These are phyloP conservation scores for Eristalis pertinax DNA, from an alignment of 2,888 invertebrate species.

Conservation along the genomic window DNA sequence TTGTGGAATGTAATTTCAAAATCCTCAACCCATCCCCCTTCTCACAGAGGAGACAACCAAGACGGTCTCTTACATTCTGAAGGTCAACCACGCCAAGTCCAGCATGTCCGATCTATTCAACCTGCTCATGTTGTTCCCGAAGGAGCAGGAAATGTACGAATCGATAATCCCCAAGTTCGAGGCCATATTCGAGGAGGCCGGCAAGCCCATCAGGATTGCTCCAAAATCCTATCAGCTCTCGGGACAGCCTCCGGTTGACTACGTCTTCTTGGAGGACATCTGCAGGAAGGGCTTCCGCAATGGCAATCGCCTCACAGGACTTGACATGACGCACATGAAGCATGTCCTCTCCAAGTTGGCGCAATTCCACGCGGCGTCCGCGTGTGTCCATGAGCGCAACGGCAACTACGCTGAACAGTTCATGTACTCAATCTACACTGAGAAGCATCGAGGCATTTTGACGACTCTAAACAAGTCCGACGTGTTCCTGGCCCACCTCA, in stretches of 20 bases:
- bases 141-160: constrained; percentile 78
- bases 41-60: constrained; percentile 74
- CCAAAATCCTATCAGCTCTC: constrained; percentile 77
- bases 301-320: constrained; percentile 76
- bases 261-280: constrained; percentile 78
- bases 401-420: constrained; percentile 78
- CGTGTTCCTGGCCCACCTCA: constrained; percentile 76
- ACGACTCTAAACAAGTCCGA: constrained; percentile 76
- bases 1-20: neutral
- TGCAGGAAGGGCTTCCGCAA: constrained; percentile 76
- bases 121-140: constrained; percentile 75
- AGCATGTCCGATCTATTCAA: constrained; percentile 75
- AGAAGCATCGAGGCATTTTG: constrained; percentile 52
- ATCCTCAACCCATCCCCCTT: neutral
- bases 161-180: constrained; percentile 78
- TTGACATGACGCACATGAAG: constrained; percentile 77
- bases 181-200: constrained; percentile 75
- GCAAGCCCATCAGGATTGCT: constrained; percentile 76
- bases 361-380: constrained; percentile 80
- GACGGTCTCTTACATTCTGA: constrained; percentile 75
- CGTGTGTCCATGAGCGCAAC: constrained; percentile 73
- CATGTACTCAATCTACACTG: constrained; percentile 72
- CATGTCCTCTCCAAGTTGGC: constrained; percentile 78
- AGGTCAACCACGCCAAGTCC: constrained; percentile 75
- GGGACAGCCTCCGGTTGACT: constrained; percentile 75